Base-by-base conservation (phyloP, 2,113 vertebrate species). In the Miniopterus natalensis region DNA sequence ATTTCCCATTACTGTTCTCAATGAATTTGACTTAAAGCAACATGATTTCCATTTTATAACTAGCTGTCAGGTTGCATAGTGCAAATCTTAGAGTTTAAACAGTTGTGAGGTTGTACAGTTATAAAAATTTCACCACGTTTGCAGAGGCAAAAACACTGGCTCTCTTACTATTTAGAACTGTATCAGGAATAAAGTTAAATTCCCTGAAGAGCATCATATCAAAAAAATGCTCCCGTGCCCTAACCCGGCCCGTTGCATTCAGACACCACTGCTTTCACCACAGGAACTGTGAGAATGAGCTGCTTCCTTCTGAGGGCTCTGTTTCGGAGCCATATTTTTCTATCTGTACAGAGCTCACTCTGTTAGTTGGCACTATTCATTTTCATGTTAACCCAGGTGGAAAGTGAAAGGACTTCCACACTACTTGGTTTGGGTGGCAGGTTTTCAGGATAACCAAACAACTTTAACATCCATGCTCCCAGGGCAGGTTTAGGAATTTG, bases 121-220 rank as follows among this genome's bases (percentile, higher is more conserved):
- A 79, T 65, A 13, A 10, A 8, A 11, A 42, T 66, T 65, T 49
- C 6, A 70, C 3, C 25, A 61, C 55, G 84, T 75, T 75, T 95
- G 53, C 93, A 95, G 31, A 94, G 36, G 10, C 10, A 1, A 90
- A 87, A 23, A 3, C 27, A 29, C 42, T 77, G 42, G 7, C 9
- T 73, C 42, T 89, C 15, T 70, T 47, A 66, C 6, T 31, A 65
- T 75, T 94, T 84, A 75, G 47, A 73, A 95, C 57, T 85, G 51
- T n/a, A 8, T 61, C 68, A 92, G 27, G 55, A 95, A 87, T 96
- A 96, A 95, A 96, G 71, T 74, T 91, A 70, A 63, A 79, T 92
- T 92, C 40, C 45, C 23, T 79, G 12, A 53, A 89, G 15, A 94
- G 42, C 10, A 73, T 90, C 29, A 25, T 57, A 42, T 95, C 13